Evolutionary conservation across 64 coral and sea anemone species (phyloP).

Genomic region (Montipora cactus): DNA sequence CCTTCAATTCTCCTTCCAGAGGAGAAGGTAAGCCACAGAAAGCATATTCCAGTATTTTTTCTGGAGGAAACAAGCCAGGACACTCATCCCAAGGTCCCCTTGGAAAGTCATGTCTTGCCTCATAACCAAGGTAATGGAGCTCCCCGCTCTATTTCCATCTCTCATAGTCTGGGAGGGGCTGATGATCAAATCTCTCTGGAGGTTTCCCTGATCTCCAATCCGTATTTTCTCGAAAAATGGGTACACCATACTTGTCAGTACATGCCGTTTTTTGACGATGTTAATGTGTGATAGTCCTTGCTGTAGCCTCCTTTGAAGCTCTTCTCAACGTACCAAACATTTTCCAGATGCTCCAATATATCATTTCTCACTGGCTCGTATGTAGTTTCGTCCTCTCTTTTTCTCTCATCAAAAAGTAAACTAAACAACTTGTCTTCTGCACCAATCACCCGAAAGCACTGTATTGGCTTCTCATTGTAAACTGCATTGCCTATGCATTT

Average conservation of each 20-base stretch:
- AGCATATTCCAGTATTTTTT: slow-evolving; percentile 48
- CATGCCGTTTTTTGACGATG: slow-evolving; percentile 22
- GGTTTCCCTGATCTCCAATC: slow-evolving; percentile 9
- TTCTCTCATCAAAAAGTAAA: slow-evolving; percentile 47
- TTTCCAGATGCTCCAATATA: slow-evolving; percentile 18
- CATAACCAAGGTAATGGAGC: slow-evolving; percentile 55
- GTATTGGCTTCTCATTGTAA: slow-evolving; percentile 16
- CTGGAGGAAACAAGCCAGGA: slow-evolving; percentile 61
- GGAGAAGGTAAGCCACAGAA: slow-evolving; percentile 45
- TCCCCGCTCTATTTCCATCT: slow-evolving; percentile 42
- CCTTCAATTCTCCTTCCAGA: slow-evolving; percentile 14
- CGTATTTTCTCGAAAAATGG: slow-evolving; percentile 21
- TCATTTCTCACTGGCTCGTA: slow-evolving; percentile 35
- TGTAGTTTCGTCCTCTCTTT: slow-evolving; percentile 9
- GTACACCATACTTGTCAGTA: slow-evolving; percentile 44
- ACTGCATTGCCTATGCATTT: slow-evolving; percentile 42
- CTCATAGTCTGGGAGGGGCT: slow-evolving; percentile 56
- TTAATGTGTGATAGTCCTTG: slow-evolving; percentile 37
- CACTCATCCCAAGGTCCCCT: slow-evolving; percentile 63
- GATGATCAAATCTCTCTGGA: slow-evolving; percentile 51
- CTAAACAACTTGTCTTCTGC: background rate
- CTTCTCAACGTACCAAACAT: slow-evolving; percentile 37
- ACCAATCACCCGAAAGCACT: slow-evolving; percentile 50
- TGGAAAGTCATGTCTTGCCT: slow-evolving; percentile 27
- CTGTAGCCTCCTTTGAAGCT: slow-evolving; percentile 35